Conservation (phyloP, 2,888 invertebrate species). For the Melipona beecheii region DNA sequence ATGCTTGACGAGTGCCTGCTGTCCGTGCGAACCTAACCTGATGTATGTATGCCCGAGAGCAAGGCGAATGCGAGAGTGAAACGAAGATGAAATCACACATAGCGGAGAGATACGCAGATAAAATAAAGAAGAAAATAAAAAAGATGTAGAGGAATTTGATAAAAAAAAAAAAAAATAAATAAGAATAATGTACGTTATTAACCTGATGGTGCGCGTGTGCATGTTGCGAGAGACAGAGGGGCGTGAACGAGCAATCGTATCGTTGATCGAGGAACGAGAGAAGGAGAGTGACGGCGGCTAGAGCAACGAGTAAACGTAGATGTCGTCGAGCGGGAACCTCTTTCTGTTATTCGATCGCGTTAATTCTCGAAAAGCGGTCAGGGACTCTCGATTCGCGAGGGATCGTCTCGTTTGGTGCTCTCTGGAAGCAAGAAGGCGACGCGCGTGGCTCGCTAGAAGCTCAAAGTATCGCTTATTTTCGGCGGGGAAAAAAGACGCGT, state of each 20-base stretch:
- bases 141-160: constrained; percentile 42
- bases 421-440: not conserved
- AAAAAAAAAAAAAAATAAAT: constrained; percentile 1
- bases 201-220: constrained; percentile 23
- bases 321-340: constrained; percentile 22
- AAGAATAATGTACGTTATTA: constrained; percentile 25
- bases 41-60: constrained; percentile 18
- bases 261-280: constrained; percentile 8
- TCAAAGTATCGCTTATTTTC: not conserved
- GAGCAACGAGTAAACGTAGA: constrained; percentile 44
- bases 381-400: constrained; percentile 18
- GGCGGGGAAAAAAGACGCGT: not conserved
- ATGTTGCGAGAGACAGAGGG: constrained; percentile 10
- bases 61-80: not conserved
- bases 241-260: not conserved
- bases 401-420: not conserved
- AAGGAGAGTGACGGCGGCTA: constrained; percentile 20
- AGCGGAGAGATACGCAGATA: constrained; percentile 49
- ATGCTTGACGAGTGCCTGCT: constrained; percentile 9
- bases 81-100: constrained; percentile 13
- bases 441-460: not conserved
- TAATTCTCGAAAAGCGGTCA: constrained; percentile 36
- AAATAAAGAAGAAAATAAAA: not conserved
- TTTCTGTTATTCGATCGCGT: constrained; percentile 54
- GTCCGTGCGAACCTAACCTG: constrained; percentile 1